These are phyloP conservation scores for Tromatobia lineatoria DNA, from an alignment of 2,888 invertebrate species.

Conservation along the genomic window DNA sequence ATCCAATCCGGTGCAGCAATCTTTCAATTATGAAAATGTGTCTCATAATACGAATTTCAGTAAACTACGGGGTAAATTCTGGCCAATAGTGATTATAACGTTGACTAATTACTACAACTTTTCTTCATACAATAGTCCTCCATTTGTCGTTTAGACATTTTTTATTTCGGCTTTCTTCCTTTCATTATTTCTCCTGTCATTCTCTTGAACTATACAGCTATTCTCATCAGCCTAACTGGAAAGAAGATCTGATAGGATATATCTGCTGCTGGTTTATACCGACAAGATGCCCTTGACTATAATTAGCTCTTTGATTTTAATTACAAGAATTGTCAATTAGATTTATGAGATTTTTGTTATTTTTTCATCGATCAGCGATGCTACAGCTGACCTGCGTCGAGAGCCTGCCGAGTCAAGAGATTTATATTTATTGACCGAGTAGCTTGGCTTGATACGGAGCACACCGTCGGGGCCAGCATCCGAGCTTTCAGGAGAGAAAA, in stretches of 20 bases:
- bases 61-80: too few species aligned
- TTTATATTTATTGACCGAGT: conserved; percentile 75
- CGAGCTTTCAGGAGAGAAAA: conserved; percentile 10
- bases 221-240: not conserved
- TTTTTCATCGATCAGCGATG: conserved; percentile 53
- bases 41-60: too few species aligned
- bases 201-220: not conserved
- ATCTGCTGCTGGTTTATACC: not conserved
- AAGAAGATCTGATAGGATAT: not conserved
- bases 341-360: conserved; percentile 71
- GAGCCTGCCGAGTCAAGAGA: conserved; percentile 63
- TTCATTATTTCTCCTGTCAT: not conserved
- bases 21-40: too few species aligned
- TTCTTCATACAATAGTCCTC: not conserved
- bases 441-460: conserved; percentile 63
- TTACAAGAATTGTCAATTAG: conserved; percentile 79
- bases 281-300: conserved; percentile 56
- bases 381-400: conserved; percentile 49
- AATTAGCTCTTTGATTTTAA: conserved; percentile 78
- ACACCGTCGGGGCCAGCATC: conserved; percentile 64
- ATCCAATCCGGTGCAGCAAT: too few species aligned
- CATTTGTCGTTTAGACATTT: not conserved
- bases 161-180: not conserved
- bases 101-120: not conserved
- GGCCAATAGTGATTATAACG: not conserved